These are phyloP conservation scores for Coptotermes formosanus DNA, from an alignment of 1,140 invertebrate species.

Conservation along the genomic window DNA sequence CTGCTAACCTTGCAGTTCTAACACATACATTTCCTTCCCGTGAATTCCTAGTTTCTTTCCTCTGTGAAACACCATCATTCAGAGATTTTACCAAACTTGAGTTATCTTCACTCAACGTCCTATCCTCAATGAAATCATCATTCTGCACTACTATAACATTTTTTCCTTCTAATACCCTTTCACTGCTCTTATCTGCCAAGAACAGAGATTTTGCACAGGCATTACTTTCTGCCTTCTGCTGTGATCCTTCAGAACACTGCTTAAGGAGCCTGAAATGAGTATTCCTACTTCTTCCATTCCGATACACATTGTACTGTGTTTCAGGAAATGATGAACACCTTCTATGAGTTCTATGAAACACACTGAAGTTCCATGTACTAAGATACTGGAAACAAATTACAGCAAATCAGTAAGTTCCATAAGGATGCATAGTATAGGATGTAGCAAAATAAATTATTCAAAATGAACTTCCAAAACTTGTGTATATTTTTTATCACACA, in stretches of 20 bases:
- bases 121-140: background rate
- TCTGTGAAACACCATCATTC: conserved; percentile 4
- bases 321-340: conserved; percentile 51
- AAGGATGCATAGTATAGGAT: too few relatives aligned
- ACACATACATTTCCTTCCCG: background rate
- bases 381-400: conserved; percentile 39
- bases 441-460: too few relatives aligned
- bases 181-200: background rate
- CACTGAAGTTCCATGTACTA: conserved; percentile 41
- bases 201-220: background rate
- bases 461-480: too few relatives aligned
- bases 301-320: conserved; percentile 32
- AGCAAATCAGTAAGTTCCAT: conserved; percentile 8
- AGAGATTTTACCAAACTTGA: background rate
- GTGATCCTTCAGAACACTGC: background rate
- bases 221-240: background rate
- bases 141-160: background rate
- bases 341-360: conserved; percentile 44
- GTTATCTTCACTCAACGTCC: background rate
- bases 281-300: background rate
- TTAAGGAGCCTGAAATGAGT: background rate
- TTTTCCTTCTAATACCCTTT: background rate
- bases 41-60: background rate
- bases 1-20: background rate
- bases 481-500: too few relatives aligned